Evolutionary conservation across 2,888 invertebrate genomes (phyloP).

Genomic region (Morinoia aosen): DNA sequence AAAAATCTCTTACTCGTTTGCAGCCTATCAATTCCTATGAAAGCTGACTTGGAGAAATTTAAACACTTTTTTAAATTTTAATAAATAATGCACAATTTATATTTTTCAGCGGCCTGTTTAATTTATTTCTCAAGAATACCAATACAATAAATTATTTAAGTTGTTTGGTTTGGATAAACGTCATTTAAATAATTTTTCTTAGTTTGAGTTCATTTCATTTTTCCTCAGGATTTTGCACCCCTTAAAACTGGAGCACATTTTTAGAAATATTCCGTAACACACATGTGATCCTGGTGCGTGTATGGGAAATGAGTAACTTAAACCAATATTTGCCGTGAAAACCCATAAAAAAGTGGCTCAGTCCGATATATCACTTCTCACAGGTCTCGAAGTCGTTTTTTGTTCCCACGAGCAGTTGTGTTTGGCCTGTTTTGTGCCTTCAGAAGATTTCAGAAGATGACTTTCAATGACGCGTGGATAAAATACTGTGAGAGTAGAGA

Average conservation of each 20-base stretch:
- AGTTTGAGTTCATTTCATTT: background rate
- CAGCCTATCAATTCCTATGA: no score
- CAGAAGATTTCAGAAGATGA: background rate
- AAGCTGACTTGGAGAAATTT: no score
- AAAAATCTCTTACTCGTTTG: background rate
- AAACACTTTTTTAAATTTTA: no score
- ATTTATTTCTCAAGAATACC: no score
- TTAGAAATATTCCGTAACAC: background rate
- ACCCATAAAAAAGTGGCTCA: conserved; percentile 21
- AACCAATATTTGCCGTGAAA: conserved; percentile 53
- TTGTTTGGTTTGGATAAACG: no score
- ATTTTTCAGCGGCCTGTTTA: no score
- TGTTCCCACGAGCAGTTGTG: conserved; percentile 48
- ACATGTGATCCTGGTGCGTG: background rate
- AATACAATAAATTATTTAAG: no score
- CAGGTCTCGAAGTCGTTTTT: conserved; percentile 13
- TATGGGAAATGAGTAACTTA: conserved; percentile 50
- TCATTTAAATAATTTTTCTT: no score
- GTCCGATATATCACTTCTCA: conserved; percentile 27
- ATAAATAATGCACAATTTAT: no score
- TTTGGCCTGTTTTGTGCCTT: conserved; percentile 14
- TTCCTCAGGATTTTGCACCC: background rate
- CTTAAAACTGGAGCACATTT: background rate
- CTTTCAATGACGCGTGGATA: conserved; percentile 31
- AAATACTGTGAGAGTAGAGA: conserved; percentile 16